phyloP scores from a whole-genome alignment of 2,797 vertebrate genomes.

The Enteromius treurensis region DNA sequence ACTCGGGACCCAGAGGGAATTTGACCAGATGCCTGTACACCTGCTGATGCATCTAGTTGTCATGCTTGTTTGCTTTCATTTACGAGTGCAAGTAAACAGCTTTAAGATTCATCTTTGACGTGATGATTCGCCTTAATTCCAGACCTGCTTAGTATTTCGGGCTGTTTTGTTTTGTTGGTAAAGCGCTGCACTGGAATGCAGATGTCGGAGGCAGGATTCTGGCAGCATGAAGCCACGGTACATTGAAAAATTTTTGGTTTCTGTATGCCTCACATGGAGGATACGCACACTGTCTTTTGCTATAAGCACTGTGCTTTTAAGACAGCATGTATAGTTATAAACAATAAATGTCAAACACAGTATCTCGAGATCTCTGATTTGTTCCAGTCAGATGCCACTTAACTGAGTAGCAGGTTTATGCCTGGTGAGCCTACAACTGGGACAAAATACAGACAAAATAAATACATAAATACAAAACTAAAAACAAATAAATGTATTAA shows the following conservation, averaged over 20 bases:
- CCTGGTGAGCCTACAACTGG: too few relatives aligned
- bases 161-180: slow-evolving; percentile 20
- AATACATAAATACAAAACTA: too few relatives aligned
- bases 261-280: not conserved
- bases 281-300: not conserved
- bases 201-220: slow-evolving; percentile 11
- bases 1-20: slow-evolving; percentile 60
- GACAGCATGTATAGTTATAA: not conserved
- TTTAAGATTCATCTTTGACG: slow-evolving; percentile 66
- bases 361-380: too few relatives aligned
- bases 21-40: slow-evolving; percentile 71
- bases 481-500: too few relatives aligned
- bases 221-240: not conserved
- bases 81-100: slow-evolving; percentile 69
- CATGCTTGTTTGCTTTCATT: slow-evolving; percentile 68
- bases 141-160: slow-evolving; percentile 57
- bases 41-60: slow-evolving; percentile 70
- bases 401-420: too few relatives aligned
- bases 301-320: not conserved
- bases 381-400: too few relatives aligned
- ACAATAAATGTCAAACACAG: not conserved
- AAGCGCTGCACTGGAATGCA: slow-evolving; percentile 19
- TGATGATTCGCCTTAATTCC: slow-evolving; percentile 66
- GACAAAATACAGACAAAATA: too few relatives aligned
- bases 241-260: not conserved